Evolutionary conservation across 2,888 invertebrate genomes (phyloP), one percentile per base, ranked within the genome.

Genomic region (Volucella zonaria): DNA sequence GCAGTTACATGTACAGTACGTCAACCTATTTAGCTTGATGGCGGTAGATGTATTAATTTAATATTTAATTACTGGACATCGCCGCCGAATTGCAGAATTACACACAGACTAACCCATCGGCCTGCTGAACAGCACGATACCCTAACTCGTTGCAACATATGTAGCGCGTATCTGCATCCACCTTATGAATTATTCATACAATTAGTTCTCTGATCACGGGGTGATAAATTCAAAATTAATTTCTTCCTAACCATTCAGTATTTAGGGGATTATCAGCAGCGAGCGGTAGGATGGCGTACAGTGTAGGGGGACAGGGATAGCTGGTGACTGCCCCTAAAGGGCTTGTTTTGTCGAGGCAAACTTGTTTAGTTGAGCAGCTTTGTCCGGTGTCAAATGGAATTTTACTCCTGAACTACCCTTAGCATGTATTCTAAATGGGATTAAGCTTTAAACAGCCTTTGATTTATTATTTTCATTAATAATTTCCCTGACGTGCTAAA

Each of bases 161-260:
- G 56, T 31, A 49, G 9, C 38, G 42, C 12, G 51, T 78, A 59
- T 59, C 75, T 75, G 80, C 75, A 75, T 80, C 38, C 49, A 71
- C 43, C 61, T 75, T 64, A 85, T 85, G 67, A 80, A 80, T 85
- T 80, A 83, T 83, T 80, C 83, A 83, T 67, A 80, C 67, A 80
- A 83, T 80, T 80, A 80, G 83, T 85, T 76, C 75, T 58, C 68
- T 58, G 75, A 80, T 85, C 80, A 85, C 51, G 67, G 70, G 75
- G 71, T 67, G 80, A 70, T 85, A 80, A 80, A 80, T 85, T 80
- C 76, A 66, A 75, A 85, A 85, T 80, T 80, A 85, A 85, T 80
- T 80, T 83, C 78, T 74, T 78, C 42, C 82, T 42, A 78, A 71
- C 61, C 64, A 47, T 70, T 31, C 71, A 15, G 23, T 67, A 23